Evolutionary conservation across 2,888 invertebrate species (phyloP).

Genomic region (Noctua fimbriata): DNA sequence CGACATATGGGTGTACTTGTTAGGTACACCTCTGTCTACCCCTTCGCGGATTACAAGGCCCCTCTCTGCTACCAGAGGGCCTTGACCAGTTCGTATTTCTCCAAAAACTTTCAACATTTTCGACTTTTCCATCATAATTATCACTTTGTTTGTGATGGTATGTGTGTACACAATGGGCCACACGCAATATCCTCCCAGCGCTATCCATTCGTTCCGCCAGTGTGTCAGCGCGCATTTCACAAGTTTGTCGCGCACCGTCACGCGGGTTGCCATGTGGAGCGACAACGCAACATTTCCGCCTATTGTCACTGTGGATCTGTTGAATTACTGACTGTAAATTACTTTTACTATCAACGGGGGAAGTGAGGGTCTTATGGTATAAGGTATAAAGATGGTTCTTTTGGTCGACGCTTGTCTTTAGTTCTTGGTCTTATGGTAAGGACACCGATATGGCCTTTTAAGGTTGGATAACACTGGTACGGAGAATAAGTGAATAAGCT

Average conservation of each 20-base stretch:
- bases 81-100: neutral
- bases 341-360: constrained; percentile 41
- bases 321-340: constrained; percentile 38
- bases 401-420: neutral
- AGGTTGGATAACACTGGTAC: neutral
- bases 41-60: too few relatives aligned
- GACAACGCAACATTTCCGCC: constrained; percentile 73
- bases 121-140: neutral
- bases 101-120: neutral
- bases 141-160: neutral
- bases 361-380: neutral
- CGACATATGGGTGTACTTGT: too few relatives aligned
- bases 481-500: too few relatives aligned
- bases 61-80: neutral
- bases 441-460: neutral
- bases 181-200: constrained; percentile 34
- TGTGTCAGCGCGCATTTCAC: constrained; percentile 70
- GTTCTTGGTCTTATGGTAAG: neutral
- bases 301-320: constrained; percentile 72
- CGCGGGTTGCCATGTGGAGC: constrained; percentile 77
- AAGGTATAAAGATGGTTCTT: neutral
- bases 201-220: constrained; percentile 55
- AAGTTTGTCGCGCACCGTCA: constrained; percentile 77
- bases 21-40: too few relatives aligned
- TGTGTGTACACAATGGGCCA: neutral